These are phyloP conservation scores for Drosophila borborema DNA, from an alignment of 2,888 invertebrate species.

Conservation along the genomic window DNA sequence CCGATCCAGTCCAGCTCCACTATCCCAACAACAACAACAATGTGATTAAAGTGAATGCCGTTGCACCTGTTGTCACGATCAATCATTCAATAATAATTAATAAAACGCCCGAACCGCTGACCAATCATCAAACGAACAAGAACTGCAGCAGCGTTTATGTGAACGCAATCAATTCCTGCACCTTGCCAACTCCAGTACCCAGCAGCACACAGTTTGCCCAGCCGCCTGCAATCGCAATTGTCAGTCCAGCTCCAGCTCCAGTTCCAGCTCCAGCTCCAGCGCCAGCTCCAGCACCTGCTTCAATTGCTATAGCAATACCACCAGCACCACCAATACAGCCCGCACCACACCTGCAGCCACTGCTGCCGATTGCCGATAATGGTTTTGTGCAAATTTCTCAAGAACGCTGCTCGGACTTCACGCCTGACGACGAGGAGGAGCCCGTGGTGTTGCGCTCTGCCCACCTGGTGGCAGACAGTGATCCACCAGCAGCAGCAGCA, in stretches of 20 bases:
- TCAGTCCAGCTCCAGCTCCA: not conserved
- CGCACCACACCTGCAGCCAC: constrained; percentile 58
- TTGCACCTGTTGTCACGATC: constrained; percentile 78
- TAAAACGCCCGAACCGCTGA: constrained; percentile 82
- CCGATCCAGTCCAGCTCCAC: constrained; percentile 51
- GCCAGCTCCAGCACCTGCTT: not conserved
- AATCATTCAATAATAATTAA: constrained; percentile 85
- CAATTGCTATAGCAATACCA: not conserved
- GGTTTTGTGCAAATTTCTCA: constrained; percentile 83
- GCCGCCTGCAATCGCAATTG: not conserved
- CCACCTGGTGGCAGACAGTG: constrained; percentile 61
- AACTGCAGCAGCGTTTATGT: constrained; percentile 21
- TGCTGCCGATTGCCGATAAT: constrained; percentile 84
- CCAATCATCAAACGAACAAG: constrained; percentile 23
- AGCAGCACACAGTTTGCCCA: constrained; percentile 8
- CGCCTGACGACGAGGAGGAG: constrained; percentile 84
- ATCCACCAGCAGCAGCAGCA: constrained; percentile 13
- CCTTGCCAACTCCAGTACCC: constrained; percentile 6
- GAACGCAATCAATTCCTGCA: constrained; percentile 17
- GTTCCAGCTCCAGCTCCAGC: not conserved
- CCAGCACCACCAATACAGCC: constrained; percentile 11
- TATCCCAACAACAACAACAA: constrained; percentile 52
- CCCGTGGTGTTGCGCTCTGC: constrained; percentile 81
- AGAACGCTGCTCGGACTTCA: constrained; percentile 83
- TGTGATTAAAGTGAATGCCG: constrained; percentile 50